phyloP scores from a whole-genome alignment of 2,888 invertebrate species.

The Trichogramma dendrolimi region DNA sequence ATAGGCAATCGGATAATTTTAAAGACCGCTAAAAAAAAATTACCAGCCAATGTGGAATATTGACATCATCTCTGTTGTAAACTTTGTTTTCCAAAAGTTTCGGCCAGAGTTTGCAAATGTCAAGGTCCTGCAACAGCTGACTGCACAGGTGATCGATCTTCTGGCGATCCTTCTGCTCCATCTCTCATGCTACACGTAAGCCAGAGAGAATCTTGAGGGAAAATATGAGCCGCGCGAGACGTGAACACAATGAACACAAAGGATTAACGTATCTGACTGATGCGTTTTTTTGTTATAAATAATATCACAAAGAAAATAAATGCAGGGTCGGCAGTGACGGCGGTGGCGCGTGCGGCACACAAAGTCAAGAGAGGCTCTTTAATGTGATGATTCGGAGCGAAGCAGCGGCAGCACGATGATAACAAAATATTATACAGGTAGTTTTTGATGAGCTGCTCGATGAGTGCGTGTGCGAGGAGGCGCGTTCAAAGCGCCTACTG shows the following conservation, averaged over 20 bases:
- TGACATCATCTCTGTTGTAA: conserved; percentile 43
- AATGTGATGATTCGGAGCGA: too few species aligned
- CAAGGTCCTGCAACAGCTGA: conserved; percentile 31
- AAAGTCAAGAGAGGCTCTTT: too few species aligned
- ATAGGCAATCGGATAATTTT: neutral
- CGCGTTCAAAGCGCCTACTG: conserved; percentile 16
- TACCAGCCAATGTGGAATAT: conserved; percentile 43
- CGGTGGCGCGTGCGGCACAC: too few species aligned
- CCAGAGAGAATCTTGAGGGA: neutral
- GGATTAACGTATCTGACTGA: too few species aligned
- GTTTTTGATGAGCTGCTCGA: too few species aligned
- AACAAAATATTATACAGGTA: too few species aligned
- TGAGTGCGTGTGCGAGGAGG: too few species aligned
- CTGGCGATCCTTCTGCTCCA: conserved; percentile 40
- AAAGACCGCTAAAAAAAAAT: conserved; percentile 4
- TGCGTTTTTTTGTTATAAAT: too few species aligned
- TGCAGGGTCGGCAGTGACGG: neutral
- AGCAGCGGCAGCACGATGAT: too few species aligned
- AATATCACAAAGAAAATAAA: conserved; percentile 1
- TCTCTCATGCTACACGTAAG: conserved; percentile 18
- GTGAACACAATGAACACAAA: too few species aligned
- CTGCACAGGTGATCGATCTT: conserved; percentile 37
- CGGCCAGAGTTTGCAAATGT: conserved; percentile 40
- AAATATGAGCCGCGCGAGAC: too few species aligned
- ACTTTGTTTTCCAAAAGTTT: conserved; percentile 41